Conservation (phyloP, 2,113 vertebrate genomes). For the Percopsis transmontana region DNA sequence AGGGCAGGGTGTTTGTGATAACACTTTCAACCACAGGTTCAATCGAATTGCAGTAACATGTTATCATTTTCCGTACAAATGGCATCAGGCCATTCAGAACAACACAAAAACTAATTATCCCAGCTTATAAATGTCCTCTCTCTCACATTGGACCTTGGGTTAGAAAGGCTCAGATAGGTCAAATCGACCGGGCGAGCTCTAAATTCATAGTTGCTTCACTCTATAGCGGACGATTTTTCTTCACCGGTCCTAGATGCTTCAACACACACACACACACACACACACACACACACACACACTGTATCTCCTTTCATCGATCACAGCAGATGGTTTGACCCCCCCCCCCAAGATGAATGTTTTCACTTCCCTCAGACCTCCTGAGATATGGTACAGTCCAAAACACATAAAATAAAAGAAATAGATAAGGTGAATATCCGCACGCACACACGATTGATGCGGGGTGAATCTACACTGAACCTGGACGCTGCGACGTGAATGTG, state of each 20-base stretch:
- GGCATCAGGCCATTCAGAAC: too few species aligned
- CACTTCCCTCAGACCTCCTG: slow-evolving; percentile 33
- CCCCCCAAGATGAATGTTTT: slow-evolving; percentile 53
- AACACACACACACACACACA: background rate
- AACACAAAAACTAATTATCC: too few species aligned
- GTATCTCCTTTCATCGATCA: slow-evolving; percentile 53
- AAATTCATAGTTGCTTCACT: slow-evolving; percentile 6
- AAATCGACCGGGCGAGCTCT: slow-evolving; percentile 2
- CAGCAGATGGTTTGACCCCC: slow-evolving; percentile 23
- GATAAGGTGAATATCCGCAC: slow-evolving; percentile 2
- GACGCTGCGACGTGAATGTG: too few species aligned
- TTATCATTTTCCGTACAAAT: too few species aligned
- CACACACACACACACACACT: slow-evolving; percentile 7
- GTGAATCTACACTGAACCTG: too few species aligned
- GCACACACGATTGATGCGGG: background rate
- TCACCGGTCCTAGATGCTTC: slow-evolving; percentile 6
- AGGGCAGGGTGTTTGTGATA: too few species aligned
- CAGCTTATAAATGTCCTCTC: background rate
- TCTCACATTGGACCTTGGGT: background rate
- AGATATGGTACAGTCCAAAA: slow-evolving; percentile 31
- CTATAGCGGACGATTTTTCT: slow-evolving; percentile 6
- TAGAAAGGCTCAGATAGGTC: background rate
- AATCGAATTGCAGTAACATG: too few species aligned
- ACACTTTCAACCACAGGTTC: too few species aligned
- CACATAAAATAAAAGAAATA: slow-evolving; percentile 23